phyloP scores from a whole-genome alignment of 2,113 vertebrate species.

The Bombycilla garrulus region DNA sequence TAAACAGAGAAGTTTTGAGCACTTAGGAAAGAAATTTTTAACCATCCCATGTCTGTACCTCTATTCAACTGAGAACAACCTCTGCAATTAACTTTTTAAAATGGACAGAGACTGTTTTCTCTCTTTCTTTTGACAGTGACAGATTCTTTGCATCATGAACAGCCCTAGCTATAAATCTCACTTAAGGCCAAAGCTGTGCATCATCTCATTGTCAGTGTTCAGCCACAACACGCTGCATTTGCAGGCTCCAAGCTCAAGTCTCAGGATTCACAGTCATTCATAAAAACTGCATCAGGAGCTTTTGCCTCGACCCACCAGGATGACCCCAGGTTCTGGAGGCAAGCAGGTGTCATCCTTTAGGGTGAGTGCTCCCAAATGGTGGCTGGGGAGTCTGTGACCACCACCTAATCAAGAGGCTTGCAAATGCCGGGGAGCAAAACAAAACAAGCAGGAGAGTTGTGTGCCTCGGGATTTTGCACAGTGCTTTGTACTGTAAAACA shows the following conservation, averaged over 20 bases:
- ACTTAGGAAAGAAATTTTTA: background rate
- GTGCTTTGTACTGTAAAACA: background rate
- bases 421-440: background rate
- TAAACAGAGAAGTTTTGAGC: background rate
- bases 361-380: background rate
- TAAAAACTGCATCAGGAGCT: background rate
- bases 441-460: background rate
- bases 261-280: background rate
- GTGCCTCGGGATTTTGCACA: background rate
- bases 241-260: background rate
- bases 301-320: background rate
- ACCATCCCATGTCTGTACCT: background rate
- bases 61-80: background rate
- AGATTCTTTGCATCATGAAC: slow-evolving; percentile 24
- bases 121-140: slow-evolving; percentile 11
- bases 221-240: background rate
- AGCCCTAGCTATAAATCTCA: slow-evolving; percentile 25
- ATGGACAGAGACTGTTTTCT: background rate
- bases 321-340: background rate
- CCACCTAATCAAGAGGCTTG: background rate
- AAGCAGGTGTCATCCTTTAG: background rate
- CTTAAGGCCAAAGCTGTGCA: background rate
- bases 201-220: background rate
- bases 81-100: slow-evolving; percentile 6
- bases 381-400: background rate